Conservation (phyloP, 2,888 invertebrate genomes). For the Spicauda simplicius region DNA sequence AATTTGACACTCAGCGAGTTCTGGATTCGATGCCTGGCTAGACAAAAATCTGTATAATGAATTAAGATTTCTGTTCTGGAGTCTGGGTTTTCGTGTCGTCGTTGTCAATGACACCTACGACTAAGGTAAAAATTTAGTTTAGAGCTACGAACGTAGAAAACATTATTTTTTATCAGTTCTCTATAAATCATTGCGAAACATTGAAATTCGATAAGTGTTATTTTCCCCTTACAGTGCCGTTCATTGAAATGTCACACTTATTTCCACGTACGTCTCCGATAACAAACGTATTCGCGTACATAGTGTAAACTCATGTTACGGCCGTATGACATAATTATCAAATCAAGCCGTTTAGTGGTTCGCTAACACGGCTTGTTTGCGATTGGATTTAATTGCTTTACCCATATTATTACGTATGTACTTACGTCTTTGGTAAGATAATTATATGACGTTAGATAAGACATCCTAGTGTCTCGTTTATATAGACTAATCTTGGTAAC, state of each 20-base stretch:
- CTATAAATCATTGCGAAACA: background rate
- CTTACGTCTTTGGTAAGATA: background rate
- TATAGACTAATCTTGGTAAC: no score
- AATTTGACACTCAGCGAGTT: no score
- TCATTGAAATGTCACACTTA: background rate
- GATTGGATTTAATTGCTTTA: constrained; percentile 40
- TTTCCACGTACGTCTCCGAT: background rate
- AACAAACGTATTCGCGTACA: background rate
- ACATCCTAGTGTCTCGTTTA: background rate
- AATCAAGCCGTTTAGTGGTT: constrained; percentile 44
- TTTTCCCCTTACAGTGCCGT: background rate
- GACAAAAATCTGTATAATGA: no score
- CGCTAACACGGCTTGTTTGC: constrained; percentile 41
- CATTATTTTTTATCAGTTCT: background rate
- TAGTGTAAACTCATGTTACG: constrained; percentile 34
- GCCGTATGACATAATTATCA: constrained; percentile 48
- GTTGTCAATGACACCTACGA: no score
- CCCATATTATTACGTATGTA: background rate
- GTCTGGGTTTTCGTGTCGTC: no score
- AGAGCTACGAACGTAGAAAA: no score
- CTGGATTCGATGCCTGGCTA: no score
- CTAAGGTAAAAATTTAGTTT: no score
- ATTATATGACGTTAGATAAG: background rate
- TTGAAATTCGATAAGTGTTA: background rate
- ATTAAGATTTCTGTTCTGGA: no score